A percentile compares a stretch with the other conserved stretches of the same genome.
These are phyloP conservation scores for Globodera ellingtonae DNA, from an alignment of 1,140 invertebrate genomes.

Conservation along the genomic window DNA sequence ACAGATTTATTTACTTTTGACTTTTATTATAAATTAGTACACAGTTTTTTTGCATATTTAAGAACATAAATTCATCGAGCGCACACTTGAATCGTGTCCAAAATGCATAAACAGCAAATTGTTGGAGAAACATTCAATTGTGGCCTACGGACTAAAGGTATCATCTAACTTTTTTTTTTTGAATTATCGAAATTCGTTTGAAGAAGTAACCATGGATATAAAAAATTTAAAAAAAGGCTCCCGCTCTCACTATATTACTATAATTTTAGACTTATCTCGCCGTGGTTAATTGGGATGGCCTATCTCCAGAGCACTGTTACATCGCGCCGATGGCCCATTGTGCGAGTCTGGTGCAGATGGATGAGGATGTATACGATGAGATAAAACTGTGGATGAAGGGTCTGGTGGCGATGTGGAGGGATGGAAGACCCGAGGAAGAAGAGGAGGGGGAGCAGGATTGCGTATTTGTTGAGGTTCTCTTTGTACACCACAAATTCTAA, in stretches of 20 bases:
- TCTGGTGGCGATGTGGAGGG: constrained; percentile 75
- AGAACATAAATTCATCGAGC: constrained; percentile 69
- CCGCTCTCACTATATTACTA: neutral
- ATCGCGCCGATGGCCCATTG: constrained; percentile 82
- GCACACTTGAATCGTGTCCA: constrained; percentile 77
- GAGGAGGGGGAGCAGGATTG: constrained; percentile 72
- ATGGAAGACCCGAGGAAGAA: constrained; percentile 66
- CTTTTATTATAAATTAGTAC: neutral
- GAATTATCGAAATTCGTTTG: neutral
- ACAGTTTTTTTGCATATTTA: constrained; percentile 17
- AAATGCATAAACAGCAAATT: constrained; percentile 80
- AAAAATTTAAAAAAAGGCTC: too few relatives aligned
- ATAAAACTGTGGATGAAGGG: constrained; percentile 76
- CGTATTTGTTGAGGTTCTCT: constrained; percentile 80
- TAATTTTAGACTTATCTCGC: constrained; percentile 75
- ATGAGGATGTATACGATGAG: constrained; percentile 91
- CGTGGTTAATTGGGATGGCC: constrained; percentile 77
- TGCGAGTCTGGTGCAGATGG: constrained; percentile 77
- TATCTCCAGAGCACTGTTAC: constrained; percentile 84
- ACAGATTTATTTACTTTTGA: too few relatives aligned
- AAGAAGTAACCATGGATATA: too few relatives aligned
- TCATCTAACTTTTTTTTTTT: constrained; percentile 21
- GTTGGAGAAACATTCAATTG: constrained; percentile 83
- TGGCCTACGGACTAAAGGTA: constrained; percentile 79
- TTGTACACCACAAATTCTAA: too few relatives aligned